A percentile compares a stretch with the other conserved stretches of the same genome.
Conservation (phyloP, 2,888 invertebrate genomes). For the Pandemis cinnamomeana region DNA sequence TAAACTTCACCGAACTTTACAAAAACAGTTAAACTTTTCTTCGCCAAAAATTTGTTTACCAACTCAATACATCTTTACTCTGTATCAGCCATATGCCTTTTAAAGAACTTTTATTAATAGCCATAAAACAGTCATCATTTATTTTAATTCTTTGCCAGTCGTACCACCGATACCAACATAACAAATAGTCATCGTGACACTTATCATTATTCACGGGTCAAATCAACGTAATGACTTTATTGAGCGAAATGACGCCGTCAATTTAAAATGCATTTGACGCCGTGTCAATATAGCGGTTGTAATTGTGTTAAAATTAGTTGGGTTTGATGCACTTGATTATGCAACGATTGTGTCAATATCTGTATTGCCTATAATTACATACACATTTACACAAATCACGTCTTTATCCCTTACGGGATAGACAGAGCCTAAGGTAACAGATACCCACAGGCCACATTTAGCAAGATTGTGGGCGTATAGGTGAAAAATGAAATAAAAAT, state of each 20-base stretch:
- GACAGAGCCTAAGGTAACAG: too few relatives aligned
- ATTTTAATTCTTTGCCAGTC: neutral
- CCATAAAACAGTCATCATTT: neutral
- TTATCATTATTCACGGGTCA: conserved; percentile 27
- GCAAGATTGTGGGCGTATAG: too few relatives aligned
- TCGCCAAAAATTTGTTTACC: too few relatives aligned
- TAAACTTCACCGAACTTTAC: too few relatives aligned
- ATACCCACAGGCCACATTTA: too few relatives aligned
- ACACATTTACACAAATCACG: too few relatives aligned
- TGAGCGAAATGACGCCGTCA: conserved; percentile 30
- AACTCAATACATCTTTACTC: neutral
- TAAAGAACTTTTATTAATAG: neutral
- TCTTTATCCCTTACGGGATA: too few relatives aligned
- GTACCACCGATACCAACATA: conserved; percentile 11
- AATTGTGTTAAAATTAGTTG: conserved; percentile 17
- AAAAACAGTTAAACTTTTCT: too few relatives aligned
- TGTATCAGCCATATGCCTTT: neutral
- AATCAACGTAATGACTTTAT: conserved; percentile 32
- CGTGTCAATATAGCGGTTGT: conserved; percentile 17
- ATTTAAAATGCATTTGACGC: conserved; percentile 12
- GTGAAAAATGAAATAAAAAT: too few relatives aligned
- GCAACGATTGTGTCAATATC: too few relatives aligned
- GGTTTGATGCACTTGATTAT: neutral
- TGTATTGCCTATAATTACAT: too few relatives aligned
- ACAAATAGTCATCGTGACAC: conserved; percentile 12